A percentile compares a stretch with the other conserved stretches of the same genome.
Evolutionary conservation across 2,797 vertebrate species (phyloP).

Genomic region (Borostomias antarcticus): DNA sequence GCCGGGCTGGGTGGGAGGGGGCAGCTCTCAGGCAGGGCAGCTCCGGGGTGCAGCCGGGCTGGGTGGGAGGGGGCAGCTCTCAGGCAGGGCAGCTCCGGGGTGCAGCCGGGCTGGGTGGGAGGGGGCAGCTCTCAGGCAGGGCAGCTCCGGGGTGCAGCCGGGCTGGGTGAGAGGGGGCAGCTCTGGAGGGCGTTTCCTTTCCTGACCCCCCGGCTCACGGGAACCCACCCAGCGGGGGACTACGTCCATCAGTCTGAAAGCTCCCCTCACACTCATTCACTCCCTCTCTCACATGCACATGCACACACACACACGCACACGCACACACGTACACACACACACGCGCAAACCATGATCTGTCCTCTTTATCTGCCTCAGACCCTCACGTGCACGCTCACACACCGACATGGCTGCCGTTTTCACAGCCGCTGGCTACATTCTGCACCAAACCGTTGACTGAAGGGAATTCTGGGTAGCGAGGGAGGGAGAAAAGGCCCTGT

Average conservation of each 20-base stretch:
- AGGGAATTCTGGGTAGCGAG: conserved; percentile 6
- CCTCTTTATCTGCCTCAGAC: not conserved
- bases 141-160: not conserved
- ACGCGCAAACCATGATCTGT: not conserved
- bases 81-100: not conserved
- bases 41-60: not conserved
- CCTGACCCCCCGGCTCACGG: too few relatives aligned
- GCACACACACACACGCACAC: conserved; percentile 3
- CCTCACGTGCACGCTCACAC: conserved; percentile 1
- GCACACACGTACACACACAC: not conserved
- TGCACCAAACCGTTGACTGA: conserved; percentile 34
- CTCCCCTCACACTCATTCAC: conserved; percentile 37
- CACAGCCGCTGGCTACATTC: conserved; percentile 44
- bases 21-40: too few relatives aligned
- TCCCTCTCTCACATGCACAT: conserved; percentile 28
- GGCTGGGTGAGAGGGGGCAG: conserved; percentile 5
- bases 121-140: too few relatives aligned
- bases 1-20: not conserved
- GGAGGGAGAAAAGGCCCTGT: not conserved
- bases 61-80: conserved; percentile 1
- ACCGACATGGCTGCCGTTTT: conserved; percentile 31
- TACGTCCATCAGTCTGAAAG: conserved; percentile 34
- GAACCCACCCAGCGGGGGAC: conserved; percentile 43
- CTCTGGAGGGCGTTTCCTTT: conserved; percentile 10
- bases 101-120: not conserved